Evolutionary conservation across 2,888 invertebrate species (phyloP), one percentile per base, ranked within the genome.

Genomic region (Cryptocephalus moraei): DNA sequence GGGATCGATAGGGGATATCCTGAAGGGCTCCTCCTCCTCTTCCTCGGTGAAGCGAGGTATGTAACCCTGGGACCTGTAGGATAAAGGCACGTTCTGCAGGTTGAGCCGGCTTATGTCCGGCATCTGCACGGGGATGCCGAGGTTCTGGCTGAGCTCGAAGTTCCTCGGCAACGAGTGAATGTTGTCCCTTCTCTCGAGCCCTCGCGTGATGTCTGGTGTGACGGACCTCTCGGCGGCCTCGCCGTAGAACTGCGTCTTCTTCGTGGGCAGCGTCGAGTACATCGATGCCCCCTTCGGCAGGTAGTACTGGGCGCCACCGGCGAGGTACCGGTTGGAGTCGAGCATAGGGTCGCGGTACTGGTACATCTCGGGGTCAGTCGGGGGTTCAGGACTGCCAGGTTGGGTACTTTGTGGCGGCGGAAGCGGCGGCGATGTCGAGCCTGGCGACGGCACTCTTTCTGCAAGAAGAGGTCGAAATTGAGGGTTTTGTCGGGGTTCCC

Each of bases 1-100:
- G 4, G 82, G 82, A 67, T 82, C 82, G 54, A 83, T 82, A 8
- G 84, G 84, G 39, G 84, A 84, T 64, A 83, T 77, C 66, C 72
- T 76, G 11, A 78, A 70, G 1, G 76, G 75, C 45, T 77, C 74
- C 44, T 73, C 52, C 3, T 48, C 52, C 11, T 56, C 53, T 22
- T 34, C 14, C 8, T 44, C 39, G 9, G n/a, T 14, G 13, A 43
- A 22, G 36, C 43, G 44, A 1, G 39, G 32, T n/a, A 43, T 14
- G 32, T 48, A 50, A 33, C 33, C 9, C 8, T 9, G 44, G 14
- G 33, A 42, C 32, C 46, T 56, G 47, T 50, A 52, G 54, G 46
- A 56, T 32, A 43, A 51, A 49, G 54, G 51, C 48, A 51, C 49
- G 22, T 52, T 49, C n/a, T 70, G 45, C 66, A 62, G 56, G 67